Percentiles rank a stretch among this genome's conserved stretches.
phyloP scores from a whole-genome alignment of 2,113 vertebrate species.

The Anolis carolinensis region DNA sequence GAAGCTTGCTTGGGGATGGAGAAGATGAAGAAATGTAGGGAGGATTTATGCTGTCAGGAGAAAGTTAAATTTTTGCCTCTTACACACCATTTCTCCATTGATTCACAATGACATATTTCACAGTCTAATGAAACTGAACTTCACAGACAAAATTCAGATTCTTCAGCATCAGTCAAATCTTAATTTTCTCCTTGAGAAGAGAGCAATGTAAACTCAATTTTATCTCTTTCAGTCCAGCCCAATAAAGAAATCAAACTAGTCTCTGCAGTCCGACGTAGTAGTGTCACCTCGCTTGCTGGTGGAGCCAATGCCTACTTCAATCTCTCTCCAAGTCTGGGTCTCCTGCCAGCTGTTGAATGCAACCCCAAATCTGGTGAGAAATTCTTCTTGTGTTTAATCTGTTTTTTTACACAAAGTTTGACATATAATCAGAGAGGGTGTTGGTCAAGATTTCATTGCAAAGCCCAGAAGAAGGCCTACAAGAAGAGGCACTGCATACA shows the following conservation, averaged over 20 bases:
- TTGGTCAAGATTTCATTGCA: too few relatives aligned
- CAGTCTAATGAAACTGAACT: neutral
- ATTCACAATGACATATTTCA: neutral
- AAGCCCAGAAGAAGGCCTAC: neutral
- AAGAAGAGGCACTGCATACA: neutral
- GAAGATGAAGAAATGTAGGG: neutral
- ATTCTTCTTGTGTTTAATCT: neutral
- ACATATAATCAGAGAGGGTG: neutral
- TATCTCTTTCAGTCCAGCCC: constrained; percentile 68
- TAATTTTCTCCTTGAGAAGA: neutral
- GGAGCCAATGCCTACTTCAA: constrained; percentile 70
- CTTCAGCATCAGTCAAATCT: neutral
- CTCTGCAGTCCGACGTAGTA: constrained; percentile 71
- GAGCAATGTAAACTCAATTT: neutral
- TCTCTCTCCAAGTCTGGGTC: constrained; percentile 46
- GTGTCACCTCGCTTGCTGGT: constrained; percentile 73
- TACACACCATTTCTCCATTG: neutral
- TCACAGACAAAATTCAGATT: neutral
- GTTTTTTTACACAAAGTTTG: neutral
- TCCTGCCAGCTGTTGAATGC: constrained; percentile 69
- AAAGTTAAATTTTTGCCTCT: neutral
- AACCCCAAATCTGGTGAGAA: constrained; percentile 87
- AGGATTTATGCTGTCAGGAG: neutral
- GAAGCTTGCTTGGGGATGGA: neutral
- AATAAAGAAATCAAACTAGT: constrained; percentile 76